These are phyloP conservation scores for Arion vulgaris DNA, from an alignment of 1,140 invertebrate genomes.

Conservation along the genomic window DNA sequence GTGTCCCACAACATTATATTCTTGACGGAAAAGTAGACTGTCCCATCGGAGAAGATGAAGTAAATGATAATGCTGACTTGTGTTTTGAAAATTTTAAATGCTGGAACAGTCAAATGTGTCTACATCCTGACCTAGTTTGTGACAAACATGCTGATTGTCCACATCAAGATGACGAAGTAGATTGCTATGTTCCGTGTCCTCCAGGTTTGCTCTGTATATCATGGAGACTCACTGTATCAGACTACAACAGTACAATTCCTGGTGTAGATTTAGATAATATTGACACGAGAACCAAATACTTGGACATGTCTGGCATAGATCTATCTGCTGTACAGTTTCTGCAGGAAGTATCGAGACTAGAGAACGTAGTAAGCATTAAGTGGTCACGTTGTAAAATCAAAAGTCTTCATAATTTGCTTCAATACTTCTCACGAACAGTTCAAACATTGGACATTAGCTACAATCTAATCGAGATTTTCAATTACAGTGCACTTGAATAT, in stretches of 20 bases:
- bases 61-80: neutral
- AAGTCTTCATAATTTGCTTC: no score
- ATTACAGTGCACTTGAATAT: no score
- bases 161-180: neutral
- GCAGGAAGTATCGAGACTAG: no score
- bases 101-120: neutral
- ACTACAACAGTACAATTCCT: neutral
- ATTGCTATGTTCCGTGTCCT: conserved; percentile 3
- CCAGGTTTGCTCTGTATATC: neutral
- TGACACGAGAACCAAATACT: neutral
- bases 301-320: neutral
- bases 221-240: neutral
- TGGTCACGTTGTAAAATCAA: no score
- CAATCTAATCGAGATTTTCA: no score
- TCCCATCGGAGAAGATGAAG: conserved; percentile 9
- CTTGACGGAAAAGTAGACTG: neutral
- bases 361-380: no score
- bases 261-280: neutral
- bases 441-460: no score
- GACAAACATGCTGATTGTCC: conserved; percentile 6
- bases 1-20: neutral
- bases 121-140: conserved; percentile 12
- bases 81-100: neutral
- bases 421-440: no score
- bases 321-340: no score